Base-by-base conservation (phyloP, 2,888 invertebrate species). In the Lasioglossum villosulum region DNA sequence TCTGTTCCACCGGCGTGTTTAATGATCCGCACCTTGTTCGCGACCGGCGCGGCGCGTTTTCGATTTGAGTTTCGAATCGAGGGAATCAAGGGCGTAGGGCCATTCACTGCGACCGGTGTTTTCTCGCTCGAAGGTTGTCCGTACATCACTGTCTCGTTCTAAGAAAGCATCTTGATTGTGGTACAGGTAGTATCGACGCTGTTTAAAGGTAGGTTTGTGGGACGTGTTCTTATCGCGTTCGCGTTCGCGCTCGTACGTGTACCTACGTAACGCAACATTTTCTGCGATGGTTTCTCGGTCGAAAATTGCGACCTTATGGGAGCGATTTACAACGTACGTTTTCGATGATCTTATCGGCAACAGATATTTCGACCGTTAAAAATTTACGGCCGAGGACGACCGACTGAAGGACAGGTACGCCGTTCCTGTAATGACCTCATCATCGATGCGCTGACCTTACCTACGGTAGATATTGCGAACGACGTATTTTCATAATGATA, bases 11-110 rank as follows among this genome's bases (percentile, higher is more conserved):
- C 45, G 45, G 19, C 37, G 59, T 56, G 56, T 39, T 59, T 37
- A 48, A 48, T 75, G 73, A 73, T 74, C 48, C 52, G 56, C 63
- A 12, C 37, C 68, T 52, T 27, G 42, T 39, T 72, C 27, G 27
- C 30, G 27, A 16, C 6, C 42, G 16, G 30, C 66, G 10, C 34
- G 16, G 30, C 66, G 52, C 73, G 83, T 70, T 78, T 78, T 48
- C 48, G 68, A 74, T 74, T 74, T 59, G 48, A 59, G 39, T 52
- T 70, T 78, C 56, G 42, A 84, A 77, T 71, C n/a, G 75, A 56
- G 71, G n/a, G 63, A 84, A 80, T 76, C 80, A 86, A 86, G 86
- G 85, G 86, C 80, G 76, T 80, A 85, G 76, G 85, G 85, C 80
- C 85, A 23, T 85, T 85, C 85, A 80, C 85, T 74, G 80, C 68